Evolutionary conservation across 1,140 invertebrate species (phyloP).

Genomic region (Drosophila murphyi): DNA sequence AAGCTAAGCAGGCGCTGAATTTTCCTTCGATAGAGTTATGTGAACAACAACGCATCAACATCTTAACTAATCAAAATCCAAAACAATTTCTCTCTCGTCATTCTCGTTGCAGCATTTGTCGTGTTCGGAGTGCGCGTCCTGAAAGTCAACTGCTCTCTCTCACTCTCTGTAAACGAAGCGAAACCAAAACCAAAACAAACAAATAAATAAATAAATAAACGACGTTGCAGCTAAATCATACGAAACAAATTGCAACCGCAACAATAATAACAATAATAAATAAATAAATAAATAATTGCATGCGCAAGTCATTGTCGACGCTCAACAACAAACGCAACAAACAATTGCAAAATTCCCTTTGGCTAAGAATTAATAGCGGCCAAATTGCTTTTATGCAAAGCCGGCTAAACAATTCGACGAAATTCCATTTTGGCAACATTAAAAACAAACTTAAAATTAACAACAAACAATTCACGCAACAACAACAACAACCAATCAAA

Average conservation of each 20-base stretch:
- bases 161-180: slow-evolving; percentile 14
- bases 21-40: slow-evolving; percentile 42
- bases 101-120: slow-evolving; percentile 83
- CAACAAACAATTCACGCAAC: slow-evolving; percentile 31
- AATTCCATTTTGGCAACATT: slow-evolving; percentile 79
- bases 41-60: slow-evolving; percentile 52
- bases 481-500: slow-evolving; percentile 13
- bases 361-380: slow-evolving; percentile 76
- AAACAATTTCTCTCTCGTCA: slow-evolving; percentile 60
- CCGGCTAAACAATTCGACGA: slow-evolving; percentile 72
- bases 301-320: slow-evolving; percentile 55
- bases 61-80: slow-evolving; percentile 49
- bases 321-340: slow-evolving; percentile 73
- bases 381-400: slow-evolving; percentile 64
- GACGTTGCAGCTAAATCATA: slow-evolving; percentile 6
- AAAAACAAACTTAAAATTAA: slow-evolving; percentile 33
- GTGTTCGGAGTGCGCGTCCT: slow-evolving; percentile 69
- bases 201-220: slow-evolving; percentile 25
- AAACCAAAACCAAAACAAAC: slow-evolving; percentile 14
- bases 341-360: slow-evolving; percentile 84
- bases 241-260: slow-evolving; percentile 1
- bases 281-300: slow-evolving; percentile 36
- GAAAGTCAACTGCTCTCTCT: slow-evolving; percentile 44
- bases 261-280: slow-evolving; percentile 5
- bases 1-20: slow-evolving; percentile 58